Conservation (phyloP, 2,888 invertebrate species). For the Phaonia tiefii region DNA sequence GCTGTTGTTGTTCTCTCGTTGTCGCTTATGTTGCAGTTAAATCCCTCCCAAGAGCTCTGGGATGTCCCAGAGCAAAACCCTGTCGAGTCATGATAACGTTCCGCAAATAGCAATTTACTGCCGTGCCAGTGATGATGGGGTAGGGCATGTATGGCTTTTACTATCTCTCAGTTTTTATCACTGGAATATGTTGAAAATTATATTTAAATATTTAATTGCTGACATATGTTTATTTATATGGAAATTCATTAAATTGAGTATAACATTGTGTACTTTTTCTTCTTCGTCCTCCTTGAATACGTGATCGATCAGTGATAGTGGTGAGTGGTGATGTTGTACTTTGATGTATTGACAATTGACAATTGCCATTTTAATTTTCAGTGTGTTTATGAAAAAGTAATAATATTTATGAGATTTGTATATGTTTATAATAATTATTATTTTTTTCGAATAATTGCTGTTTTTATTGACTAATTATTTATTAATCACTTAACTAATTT, state of each 20-base stretch:
- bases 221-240: slow-evolving; percentile 33
- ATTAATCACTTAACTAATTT: no score
- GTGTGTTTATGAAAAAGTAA: no score
- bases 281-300: neutral
- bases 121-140: neutral
- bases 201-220: slow-evolving; percentile 48
- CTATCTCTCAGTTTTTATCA: no score
- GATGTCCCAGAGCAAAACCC: neutral
- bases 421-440: no score
- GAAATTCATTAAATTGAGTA: slow-evolving; percentile 21
- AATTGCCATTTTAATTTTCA: no score
- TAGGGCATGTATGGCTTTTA: neutral
- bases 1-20: neutral
- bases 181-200: slow-evolving; percentile 22
- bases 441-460: no score
- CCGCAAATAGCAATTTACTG: neutral
- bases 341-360: no score
- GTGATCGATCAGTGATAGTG: neutral
- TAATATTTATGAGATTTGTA: no score
- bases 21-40: slow-evolving; percentile 5
- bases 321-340: neutral
- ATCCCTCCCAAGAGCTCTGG: slow-evolving; percentile 4
- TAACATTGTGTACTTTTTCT: neutral
- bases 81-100: neutral
- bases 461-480: no score